phyloP scores from a whole-genome alignment of 2,797 vertebrate genomes.

The Pseudochirops cupreus region DNA sequence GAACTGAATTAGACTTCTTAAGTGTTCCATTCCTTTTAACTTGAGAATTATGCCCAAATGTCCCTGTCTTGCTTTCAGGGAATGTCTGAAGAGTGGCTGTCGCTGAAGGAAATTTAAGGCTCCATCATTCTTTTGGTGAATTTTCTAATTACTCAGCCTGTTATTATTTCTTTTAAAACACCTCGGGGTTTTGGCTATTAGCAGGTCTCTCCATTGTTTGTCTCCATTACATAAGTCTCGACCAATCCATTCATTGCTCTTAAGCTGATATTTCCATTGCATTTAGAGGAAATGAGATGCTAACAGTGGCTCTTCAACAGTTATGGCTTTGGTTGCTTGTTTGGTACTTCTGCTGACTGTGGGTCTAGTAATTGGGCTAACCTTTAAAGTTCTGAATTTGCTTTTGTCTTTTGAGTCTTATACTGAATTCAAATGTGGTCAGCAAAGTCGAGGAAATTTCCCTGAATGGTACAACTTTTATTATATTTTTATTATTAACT shows the following conservation, averaged over 20 bases:
- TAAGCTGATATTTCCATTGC: background rate
- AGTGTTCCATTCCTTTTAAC: background rate
- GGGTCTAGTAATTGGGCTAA: background rate
- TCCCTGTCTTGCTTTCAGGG: background rate
- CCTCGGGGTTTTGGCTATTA: background rate
- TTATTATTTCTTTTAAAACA: background rate
- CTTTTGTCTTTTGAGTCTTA: background rate
- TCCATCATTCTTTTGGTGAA: background rate
- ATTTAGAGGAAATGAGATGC: background rate
- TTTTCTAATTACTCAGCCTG: background rate
- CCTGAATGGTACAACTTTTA: background rate
- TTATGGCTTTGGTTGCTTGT: background rate
- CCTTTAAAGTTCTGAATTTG: background rate
- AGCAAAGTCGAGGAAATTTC: background rate
- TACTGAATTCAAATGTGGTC: background rate
- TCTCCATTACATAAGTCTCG: background rate
- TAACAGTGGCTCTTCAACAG: background rate
- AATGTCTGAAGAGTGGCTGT: background rate
- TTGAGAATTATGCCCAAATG: background rate
- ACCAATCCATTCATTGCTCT: background rate
- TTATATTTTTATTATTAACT: background rate
- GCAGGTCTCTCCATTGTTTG: background rate
- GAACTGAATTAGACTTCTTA: background rate
- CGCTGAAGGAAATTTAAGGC: background rate
- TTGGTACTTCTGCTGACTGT: background rate